phyloP scores from a whole-genome alignment of 1,140 invertebrate species.

The Camponotus pennsylvanicus region DNA sequence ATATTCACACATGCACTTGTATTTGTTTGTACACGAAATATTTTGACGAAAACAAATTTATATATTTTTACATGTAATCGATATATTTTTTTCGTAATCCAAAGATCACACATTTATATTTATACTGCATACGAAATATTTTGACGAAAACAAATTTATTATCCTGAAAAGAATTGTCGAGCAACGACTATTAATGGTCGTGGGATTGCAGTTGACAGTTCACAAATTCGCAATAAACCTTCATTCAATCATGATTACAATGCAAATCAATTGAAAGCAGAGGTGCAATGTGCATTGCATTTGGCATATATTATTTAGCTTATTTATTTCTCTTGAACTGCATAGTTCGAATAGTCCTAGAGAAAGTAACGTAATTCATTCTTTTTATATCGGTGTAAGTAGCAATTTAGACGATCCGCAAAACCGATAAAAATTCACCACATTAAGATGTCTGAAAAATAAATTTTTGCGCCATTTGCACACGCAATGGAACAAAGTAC shows the following conservation, averaged over 20 bases:
- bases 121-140: not conserved
- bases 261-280: not conserved
- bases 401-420: constrained; percentile 39
- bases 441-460: constrained; percentile 15
- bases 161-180: not conserved
- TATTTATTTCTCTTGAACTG: not conserved
- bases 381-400: constrained; percentile 4
- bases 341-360: constrained; percentile 44
- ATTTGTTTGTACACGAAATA: not conserved
- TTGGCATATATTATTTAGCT: not conserved
- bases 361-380: constrained; percentile 37
- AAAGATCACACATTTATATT: not conserved
- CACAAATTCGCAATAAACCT: constrained; percentile 1
- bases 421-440: constrained; percentile 28
- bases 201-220: not conserved
- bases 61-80: too few species aligned
- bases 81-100: not conserved
- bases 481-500: constrained; percentile 9
- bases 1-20: too few species aligned
- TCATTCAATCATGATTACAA: not conserved
- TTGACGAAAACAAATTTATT: not conserved
- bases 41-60: not conserved
- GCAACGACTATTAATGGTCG: not conserved
- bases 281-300: constrained; percentile 11
- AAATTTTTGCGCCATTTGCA: constrained; percentile 12